Evolutionary conservation across 2,113 vertebrate genomes (phyloP).

Genomic region (Pseudois nayaur): DNA sequence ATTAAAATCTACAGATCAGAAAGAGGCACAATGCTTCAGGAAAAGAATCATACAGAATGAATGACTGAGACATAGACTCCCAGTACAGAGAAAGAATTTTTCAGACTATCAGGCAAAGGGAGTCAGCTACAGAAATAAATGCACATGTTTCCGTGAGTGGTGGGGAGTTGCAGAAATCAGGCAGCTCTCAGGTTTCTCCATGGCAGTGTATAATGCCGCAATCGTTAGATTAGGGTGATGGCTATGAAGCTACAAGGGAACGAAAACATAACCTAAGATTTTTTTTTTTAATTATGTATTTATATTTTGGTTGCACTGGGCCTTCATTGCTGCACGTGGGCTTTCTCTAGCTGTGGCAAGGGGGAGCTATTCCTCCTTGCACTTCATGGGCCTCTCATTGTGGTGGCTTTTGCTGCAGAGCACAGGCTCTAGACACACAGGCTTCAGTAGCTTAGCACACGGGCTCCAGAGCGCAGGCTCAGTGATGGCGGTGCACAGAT

Average conservation of each 20-base stretch:
- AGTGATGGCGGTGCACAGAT: background rate
- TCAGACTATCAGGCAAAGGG: background rate
- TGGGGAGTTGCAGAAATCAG: background rate
- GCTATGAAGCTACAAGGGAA: background rate
- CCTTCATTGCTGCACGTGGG: background rate
- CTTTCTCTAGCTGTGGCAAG: background rate
- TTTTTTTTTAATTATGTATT: background rate
- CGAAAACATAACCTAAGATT: background rate
- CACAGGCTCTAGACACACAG: background rate
- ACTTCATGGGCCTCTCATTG: background rate
- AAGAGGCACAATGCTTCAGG: background rate
- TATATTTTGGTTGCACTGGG: background rate
- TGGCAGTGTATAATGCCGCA: background rate
- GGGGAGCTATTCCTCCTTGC: background rate
- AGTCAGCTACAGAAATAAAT: background rate
- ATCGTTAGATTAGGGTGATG: background rate
- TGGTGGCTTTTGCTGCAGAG: background rate
- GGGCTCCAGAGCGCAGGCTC: background rate
- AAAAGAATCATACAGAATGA: background rate
- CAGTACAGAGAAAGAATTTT: background rate
- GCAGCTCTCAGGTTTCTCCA: background rate
- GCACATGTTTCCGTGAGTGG: background rate
- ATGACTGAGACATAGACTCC: background rate
- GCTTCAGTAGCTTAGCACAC: background rate
- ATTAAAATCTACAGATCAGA: background rate